Conservation (phyloP, 2,797 vertebrate genomes). For the Tangara arthus region DNA sequence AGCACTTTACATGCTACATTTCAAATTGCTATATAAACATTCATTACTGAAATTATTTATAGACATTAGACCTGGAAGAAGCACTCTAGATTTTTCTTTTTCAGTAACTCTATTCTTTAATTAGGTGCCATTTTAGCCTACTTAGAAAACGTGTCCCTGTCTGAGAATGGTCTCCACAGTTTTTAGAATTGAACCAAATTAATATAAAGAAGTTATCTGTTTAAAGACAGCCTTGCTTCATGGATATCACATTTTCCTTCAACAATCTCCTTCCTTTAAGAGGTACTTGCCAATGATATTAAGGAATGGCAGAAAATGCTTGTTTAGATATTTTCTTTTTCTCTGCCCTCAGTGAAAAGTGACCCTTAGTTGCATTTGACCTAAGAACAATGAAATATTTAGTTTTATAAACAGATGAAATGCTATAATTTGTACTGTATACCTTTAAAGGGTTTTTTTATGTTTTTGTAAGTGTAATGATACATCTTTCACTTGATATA, state of each 20-base stretch:
- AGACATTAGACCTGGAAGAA: neutral
- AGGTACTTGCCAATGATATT: neutral
- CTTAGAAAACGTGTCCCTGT: neutral
- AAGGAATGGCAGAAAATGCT: neutral
- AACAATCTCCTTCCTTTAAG: neutral
- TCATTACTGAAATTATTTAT: neutral
- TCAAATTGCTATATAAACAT: neutral
- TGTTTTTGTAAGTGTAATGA: neutral
- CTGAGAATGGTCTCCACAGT: neutral
- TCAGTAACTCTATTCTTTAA: neutral
- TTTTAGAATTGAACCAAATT: neutral
- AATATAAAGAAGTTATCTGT: neutral
- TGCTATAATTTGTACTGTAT: neutral
- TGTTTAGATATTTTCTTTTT: neutral
- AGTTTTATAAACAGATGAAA: neutral
- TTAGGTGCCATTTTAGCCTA: conserved; percentile 3
- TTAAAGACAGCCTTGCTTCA: neutral
- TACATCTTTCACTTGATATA: neutral
- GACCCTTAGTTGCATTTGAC: neutral
- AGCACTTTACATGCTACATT: neutral
- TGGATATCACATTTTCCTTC: neutral
- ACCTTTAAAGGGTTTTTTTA: neutral
- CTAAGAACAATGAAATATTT: neutral
- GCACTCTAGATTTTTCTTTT: neutral
- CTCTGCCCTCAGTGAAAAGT: neutral